Evolutionary conservation across 2,797 vertebrate genomes (phyloP).

Genomic region (Scolopax rusticola): DNA sequence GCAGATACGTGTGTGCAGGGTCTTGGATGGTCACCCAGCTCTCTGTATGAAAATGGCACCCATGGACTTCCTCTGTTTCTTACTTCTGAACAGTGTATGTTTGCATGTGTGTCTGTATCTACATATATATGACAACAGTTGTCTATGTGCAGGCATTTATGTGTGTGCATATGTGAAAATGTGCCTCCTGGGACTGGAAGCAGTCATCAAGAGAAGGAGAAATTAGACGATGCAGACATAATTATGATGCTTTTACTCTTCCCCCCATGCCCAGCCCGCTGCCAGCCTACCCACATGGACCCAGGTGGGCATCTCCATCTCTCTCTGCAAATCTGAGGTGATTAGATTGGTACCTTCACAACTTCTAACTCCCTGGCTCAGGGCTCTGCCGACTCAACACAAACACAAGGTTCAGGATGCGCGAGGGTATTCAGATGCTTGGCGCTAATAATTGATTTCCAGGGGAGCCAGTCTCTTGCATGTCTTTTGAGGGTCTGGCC

Average conservation of each 20-base stretch:
- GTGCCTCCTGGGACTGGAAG: not conserved
- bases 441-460: not conserved
- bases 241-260: not conserved
- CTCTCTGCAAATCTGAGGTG: not conserved
- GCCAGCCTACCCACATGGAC: rapidly evolving
- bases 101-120: not conserved
- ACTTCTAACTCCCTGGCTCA: not conserved
- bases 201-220: not conserved
- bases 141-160: not conserved
- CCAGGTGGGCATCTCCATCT: not conserved
- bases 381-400: not conserved
- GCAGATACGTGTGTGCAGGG: not conserved
- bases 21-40: not conserved
- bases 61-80: not conserved
- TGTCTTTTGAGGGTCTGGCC: slow-evolving; percentile 33
- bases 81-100: not conserved
- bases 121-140: not conserved
- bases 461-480: not conserved
- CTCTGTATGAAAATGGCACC: not conserved
- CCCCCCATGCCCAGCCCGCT: not conserved
- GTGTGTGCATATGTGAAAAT: not conserved
- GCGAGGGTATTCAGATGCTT: not conserved
- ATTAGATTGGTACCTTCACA: not conserved
- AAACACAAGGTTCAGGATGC: not conserved
- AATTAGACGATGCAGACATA: not conserved